These are phyloP conservation scores for Acanthaster planci DNA, from an alignment of 35 echinoderm and acorn worm genomes.

Conservation along the genomic window DNA sequence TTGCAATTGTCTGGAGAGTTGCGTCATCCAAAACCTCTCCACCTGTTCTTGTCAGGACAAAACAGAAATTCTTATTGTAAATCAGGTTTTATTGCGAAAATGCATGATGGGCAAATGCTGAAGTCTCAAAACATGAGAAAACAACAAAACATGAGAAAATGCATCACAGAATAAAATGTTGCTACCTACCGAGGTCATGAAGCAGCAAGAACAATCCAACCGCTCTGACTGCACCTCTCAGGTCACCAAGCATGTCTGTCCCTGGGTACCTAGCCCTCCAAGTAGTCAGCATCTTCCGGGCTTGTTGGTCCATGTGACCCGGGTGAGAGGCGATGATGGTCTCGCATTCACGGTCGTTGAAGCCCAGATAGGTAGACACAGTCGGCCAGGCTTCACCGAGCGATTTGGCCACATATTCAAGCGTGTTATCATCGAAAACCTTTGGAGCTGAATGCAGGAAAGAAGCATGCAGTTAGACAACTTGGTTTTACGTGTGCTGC, in stretches of 20 bases:
- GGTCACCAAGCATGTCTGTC: not conserved
- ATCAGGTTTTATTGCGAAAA: too few relatives aligned
- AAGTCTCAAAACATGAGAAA: too few relatives aligned
- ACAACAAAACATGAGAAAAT: too few relatives aligned
- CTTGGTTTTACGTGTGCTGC: too few relatives aligned
- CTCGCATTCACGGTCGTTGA: not conserved
- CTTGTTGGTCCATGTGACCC: not conserved
- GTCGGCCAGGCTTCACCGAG: slow-evolving; percentile 6
- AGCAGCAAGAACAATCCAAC: not conserved
- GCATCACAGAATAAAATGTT: too few relatives aligned
- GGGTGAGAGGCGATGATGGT: not conserved
- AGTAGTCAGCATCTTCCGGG: not conserved
- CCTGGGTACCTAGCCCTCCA: not conserved
- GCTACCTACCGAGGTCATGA: not conserved
- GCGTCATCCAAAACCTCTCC: not conserved
- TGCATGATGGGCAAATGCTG: too few relatives aligned
- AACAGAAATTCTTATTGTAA: too few relatives aligned
- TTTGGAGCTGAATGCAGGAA: too few relatives aligned
- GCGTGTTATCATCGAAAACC: not conserved
- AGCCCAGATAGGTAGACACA: not conserved
- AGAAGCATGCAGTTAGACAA: too few relatives aligned
- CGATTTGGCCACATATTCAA: not conserved
- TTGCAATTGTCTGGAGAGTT: not conserved
- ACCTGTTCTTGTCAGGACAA: not conserved
- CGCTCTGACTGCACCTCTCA: not conserved